These are phyloP conservation scores for Orthonevra nobilis DNA, from an alignment of 2,888 invertebrate species.

Conservation along the genomic window DNA sequence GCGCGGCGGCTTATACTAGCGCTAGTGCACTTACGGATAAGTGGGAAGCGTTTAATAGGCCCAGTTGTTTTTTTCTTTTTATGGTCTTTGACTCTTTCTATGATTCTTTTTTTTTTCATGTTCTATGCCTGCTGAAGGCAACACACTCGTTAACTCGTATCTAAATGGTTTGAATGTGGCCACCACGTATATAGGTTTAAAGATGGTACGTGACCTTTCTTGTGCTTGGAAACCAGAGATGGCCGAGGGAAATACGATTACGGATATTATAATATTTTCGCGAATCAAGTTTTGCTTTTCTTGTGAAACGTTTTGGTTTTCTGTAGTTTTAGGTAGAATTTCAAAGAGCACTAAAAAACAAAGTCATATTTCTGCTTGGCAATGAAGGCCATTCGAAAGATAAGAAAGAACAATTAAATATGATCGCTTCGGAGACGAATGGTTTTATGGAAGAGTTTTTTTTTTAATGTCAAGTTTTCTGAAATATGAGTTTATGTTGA, in stretches of 20 bases:
- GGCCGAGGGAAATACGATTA: constrained; percentile 14
- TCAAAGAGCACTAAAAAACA: neutral
- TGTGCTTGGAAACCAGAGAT: constrained; percentile 4
- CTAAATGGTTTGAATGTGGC: too few relatives aligned
- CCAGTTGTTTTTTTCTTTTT: constrained; percentile 1
- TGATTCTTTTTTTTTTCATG: constrained; percentile 3
- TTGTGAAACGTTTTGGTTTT: constrained; percentile 3
- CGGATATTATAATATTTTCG: constrained; percentile 13
- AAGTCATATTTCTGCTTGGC: neutral
- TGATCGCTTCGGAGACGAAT: too few relatives aligned
- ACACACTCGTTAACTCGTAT: constrained; percentile 3
- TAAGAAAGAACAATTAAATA: too few relatives aligned
- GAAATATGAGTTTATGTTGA: too few relatives aligned
- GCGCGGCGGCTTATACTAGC: neutral
- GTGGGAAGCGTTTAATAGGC: neutral
- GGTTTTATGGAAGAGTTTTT: too few relatives aligned
- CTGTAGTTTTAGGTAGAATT: constrained; percentile 4
- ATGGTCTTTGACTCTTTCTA: constrained; percentile 1
- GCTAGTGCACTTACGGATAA: neutral
- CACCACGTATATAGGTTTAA: constrained; percentile 46
- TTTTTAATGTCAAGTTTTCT: too few relatives aligned
- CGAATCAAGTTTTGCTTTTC: constrained; percentile 9
- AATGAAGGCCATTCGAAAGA: constrained; percentile 8
- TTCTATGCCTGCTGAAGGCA: neutral
- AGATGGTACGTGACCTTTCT: constrained; percentile 59